phyloP scores from a whole-genome alignment of 2,888 invertebrate genomes.

The Lymantria monacha region DNA sequence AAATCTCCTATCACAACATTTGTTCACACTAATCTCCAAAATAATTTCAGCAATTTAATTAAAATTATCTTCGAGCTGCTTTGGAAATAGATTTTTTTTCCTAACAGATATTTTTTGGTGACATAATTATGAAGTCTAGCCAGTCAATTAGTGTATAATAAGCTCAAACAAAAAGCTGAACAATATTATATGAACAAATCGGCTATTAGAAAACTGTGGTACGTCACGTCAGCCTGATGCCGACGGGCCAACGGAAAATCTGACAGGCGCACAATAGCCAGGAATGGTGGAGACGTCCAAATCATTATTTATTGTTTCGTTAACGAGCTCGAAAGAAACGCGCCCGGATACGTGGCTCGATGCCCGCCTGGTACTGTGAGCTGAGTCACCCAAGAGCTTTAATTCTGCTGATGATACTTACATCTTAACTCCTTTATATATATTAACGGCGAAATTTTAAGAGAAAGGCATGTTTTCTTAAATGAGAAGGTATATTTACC shows the following conservation, averaged over 20 bases:
- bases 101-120: too few species aligned
- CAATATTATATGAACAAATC: slow-evolving; percentile 34
- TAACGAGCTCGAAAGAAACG: slow-evolving; percentile 70
- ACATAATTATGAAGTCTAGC: too few species aligned
- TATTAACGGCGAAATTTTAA: too few species aligned
- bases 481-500: too few species aligned
- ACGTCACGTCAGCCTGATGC: slow-evolving; percentile 47
- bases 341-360: slow-evolving; percentile 51
- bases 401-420: slow-evolving; percentile 34
- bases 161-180: too few species aligned
- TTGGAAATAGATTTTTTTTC: too few species aligned
- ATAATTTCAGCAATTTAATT: too few species aligned
- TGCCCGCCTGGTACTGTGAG: slow-evolving; percentile 41
- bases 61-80: too few species aligned
- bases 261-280: slow-evolving; percentile 63
- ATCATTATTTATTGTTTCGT: slow-evolving; percentile 78
- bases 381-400: slow-evolving; percentile 47
- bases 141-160: too few species aligned
- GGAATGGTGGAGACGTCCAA: slow-evolving; percentile 62
- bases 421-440: slow-evolving; percentile 30
- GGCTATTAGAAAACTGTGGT: slow-evolving; percentile 43
- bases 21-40: too few species aligned
- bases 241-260: slow-evolving; percentile 55
- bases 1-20: too few species aligned
- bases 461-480: too few species aligned